phyloP scores from a whole-genome alignment of 2,888 invertebrate species.

The Conomelus anceps region DNA sequence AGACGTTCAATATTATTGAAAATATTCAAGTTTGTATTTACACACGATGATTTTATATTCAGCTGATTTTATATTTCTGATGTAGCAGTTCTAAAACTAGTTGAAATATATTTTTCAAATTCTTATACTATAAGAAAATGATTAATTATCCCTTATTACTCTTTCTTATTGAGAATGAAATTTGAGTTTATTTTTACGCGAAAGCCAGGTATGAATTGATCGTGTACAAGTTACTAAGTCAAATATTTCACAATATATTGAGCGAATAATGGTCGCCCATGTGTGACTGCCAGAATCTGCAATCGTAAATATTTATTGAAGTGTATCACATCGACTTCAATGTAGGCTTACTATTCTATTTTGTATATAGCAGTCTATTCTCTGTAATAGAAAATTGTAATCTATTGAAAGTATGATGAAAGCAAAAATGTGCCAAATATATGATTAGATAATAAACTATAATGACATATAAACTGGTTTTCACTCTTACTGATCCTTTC shows the following conservation, averaged over 20 bases:
- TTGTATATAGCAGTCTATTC: not conserved
- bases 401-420: not conserved
- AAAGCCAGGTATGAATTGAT: too few species aligned
- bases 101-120: too few species aligned
- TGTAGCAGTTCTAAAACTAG: too few species aligned
- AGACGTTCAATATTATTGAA: not conserved
- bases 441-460: not conserved
- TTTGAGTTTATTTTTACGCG: too few species aligned
- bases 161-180: too few species aligned
- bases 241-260: not conserved
- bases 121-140: too few species aligned
- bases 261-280: not conserved
- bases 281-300: not conserved
- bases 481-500: not conserved
- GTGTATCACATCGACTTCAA: not conserved
- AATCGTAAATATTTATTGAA: not conserved
- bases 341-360: not conserved
- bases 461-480: not conserved
- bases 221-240: too few species aligned
- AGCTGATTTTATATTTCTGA: too few species aligned
- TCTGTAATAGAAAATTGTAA: not conserved
- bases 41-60: too few species aligned
- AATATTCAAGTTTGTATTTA: not conserved
- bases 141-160: too few species aligned
- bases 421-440: constrained; percentile 7